Conservation (phyloP, 1,140 invertebrate species). For the Helicoverpa armigera region DNA sequence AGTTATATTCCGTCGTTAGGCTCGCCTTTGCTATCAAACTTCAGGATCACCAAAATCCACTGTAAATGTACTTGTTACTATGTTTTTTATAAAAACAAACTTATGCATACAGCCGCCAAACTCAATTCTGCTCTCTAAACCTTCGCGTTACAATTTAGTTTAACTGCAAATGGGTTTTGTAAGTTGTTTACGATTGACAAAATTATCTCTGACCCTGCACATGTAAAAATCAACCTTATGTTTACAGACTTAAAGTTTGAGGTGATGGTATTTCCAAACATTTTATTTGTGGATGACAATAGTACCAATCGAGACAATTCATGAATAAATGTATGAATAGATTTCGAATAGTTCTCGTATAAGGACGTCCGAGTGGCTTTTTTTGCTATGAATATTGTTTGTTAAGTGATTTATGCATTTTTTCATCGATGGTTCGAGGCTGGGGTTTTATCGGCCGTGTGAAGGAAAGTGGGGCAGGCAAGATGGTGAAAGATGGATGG, state of each 20-base stretch:
- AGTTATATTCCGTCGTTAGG: background rate
- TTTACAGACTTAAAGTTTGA: background rate
- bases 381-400: conserved; percentile 46
- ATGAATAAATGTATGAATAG: conserved; percentile 48
- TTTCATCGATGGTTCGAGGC: conserved; percentile 7
- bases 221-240: conserved; percentile 4
- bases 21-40: conserved; percentile 5
- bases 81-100: conserved; percentile 35
- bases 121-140: conserved; percentile 15
- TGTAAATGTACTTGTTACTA: conserved; percentile 35
- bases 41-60: conserved; percentile 38
- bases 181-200: conserved; percentile 42
- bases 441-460: conserved; percentile 32
- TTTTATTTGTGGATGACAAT: conserved; percentile 42
- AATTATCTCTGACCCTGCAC: background rate
- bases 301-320: conserved; percentile 45
- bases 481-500: conserved; percentile 33
- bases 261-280: background rate
- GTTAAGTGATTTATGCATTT: conserved; percentile 39
- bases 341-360: conserved; percentile 36
- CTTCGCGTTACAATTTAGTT: conserved; percentile 31
- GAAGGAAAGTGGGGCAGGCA: conserved; percentile 10
- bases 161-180: conserved; percentile 36
- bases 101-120: conserved; percentile 7
- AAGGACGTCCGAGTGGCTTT: conserved; percentile 43